Evolutionary conservation across 2,888 invertebrate species (phyloP).

Genomic region (Drosophila demipolita): DNA sequence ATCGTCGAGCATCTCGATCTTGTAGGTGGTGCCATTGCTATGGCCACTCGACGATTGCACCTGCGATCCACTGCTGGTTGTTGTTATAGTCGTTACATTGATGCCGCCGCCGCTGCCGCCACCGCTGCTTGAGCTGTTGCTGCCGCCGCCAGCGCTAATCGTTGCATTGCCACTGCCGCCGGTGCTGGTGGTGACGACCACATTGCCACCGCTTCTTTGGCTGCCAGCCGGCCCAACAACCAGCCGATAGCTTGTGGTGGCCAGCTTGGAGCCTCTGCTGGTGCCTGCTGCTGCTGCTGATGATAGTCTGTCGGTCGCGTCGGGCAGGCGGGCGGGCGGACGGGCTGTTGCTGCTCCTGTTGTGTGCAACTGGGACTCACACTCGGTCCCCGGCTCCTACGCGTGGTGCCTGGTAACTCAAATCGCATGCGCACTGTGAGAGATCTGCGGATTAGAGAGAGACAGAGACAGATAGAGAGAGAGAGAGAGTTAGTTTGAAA

Average conservation of each 20-base stretch:
- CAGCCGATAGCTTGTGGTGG: slow-evolving; percentile 71
- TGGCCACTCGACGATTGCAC: slow-evolving; percentile 63
- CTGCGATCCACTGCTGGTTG: slow-evolving; percentile 77
- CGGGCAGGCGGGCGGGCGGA: background rate
- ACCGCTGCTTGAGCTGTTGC: slow-evolving; percentile 42
- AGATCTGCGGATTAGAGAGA: background rate
- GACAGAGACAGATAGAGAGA: background rate
- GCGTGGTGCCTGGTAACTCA: background rate
- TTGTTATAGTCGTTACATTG: slow-evolving; percentile 84
- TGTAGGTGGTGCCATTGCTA: slow-evolving; percentile 86
- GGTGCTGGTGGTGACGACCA: slow-evolving; percentile 60
- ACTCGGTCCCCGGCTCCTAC: slow-evolving; percentile 1
- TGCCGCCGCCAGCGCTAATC: slow-evolving; percentile 58
- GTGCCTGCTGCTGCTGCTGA: slow-evolving; percentile 1
- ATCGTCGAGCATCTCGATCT: slow-evolving; percentile 90
- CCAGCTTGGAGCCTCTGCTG: slow-evolving; percentile 57
- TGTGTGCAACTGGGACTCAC: background rate
- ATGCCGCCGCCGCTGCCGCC: slow-evolving; percentile 66
- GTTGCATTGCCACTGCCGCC: slow-evolving; percentile 58
- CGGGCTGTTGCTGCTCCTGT: slow-evolving; percentile 1
- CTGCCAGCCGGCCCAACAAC: slow-evolving; percentile 69
- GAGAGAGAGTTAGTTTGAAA: background rate
- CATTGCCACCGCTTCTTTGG: slow-evolving; percentile 59
- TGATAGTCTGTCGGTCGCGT: slow-evolving; percentile 11
- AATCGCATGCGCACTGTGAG: slow-evolving; percentile 50